Conservation (phyloP, 2,888 invertebrate genomes). For the Acrobasis repandana region DNA sequence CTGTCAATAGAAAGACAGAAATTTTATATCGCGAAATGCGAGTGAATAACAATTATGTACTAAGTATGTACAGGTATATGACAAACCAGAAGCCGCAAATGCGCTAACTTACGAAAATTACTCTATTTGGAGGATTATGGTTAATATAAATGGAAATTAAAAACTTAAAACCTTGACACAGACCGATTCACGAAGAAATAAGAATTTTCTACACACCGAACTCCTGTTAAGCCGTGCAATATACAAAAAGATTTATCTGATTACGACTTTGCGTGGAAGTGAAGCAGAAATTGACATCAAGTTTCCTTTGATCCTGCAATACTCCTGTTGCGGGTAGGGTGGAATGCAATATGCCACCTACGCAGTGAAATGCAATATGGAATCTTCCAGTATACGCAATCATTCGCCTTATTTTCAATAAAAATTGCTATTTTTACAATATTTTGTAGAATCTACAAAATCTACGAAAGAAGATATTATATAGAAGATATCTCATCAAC, state of each 20-base stretch:
- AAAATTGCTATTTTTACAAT: neutral
- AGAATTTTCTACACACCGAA: no score
- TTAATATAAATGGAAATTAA: no score
- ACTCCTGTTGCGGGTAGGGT: neutral
- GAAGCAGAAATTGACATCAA: slow-evolving; percentile 59
- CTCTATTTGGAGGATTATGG: no score
- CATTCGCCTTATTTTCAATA: neutral
- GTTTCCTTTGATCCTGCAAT: slow-evolving; percentile 66
- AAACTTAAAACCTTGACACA: neutral
- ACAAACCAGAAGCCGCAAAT: no score
- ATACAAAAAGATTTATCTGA: slow-evolving; percentile 58
- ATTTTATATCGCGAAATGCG: no score
- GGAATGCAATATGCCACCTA: neutral
- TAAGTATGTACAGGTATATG: no score
- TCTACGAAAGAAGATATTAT: no score
- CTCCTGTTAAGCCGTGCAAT: slow-evolving; percentile 41
- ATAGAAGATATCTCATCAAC: no score
- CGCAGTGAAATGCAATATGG: neutral
- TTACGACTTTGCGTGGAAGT: slow-evolving; percentile 64
- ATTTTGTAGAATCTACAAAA: no score
- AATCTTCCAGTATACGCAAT: neutral
- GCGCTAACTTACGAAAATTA: no score
- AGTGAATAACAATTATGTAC: no score
- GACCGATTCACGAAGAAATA: no score
- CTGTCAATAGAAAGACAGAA: slow-evolving; percentile 40